Conservation (phyloP, 2,797 vertebrate species). For the Parauchenoglanis ngamensis region DNA sequence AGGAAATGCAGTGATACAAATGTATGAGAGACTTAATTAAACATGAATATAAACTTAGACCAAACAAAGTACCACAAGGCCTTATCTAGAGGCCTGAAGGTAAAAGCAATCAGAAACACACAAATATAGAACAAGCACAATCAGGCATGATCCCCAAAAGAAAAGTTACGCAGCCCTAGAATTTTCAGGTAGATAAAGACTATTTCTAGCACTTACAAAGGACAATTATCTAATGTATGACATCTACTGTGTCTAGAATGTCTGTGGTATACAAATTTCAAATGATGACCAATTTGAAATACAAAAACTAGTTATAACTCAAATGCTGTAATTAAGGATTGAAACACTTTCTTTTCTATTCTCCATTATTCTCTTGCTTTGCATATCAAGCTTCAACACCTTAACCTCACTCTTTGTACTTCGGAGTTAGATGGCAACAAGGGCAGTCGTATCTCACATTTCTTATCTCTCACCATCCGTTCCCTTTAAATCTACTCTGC, state of each 20-base stretch:
- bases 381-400: not conserved
- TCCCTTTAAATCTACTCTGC: constrained; percentile 42
- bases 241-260: not conserved
- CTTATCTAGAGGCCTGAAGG: not conserved
- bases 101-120: not conserved
- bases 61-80: not conserved
- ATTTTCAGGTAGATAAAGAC: not conserved
- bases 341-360: not conserved
- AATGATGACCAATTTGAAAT: not conserved
- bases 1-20: not conserved
- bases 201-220: too few relatives aligned
- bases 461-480: constrained; percentile 45
- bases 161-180: not conserved
- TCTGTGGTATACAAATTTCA: not conserved
- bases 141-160: not conserved
- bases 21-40: not conserved
- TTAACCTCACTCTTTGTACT: constrained; percentile 42
- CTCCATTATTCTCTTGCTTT: not conserved
- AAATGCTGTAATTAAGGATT: not conserved
- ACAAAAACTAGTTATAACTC: too few relatives aligned
- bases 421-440: constrained; percentile 42
- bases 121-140: not conserved
- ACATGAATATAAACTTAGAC: not conserved
- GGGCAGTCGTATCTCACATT: constrained; percentile 15
- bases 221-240: not conserved